Conservation (phyloP, 1,140 invertebrate species). For the Leptinotarsa lineolata region DNA sequence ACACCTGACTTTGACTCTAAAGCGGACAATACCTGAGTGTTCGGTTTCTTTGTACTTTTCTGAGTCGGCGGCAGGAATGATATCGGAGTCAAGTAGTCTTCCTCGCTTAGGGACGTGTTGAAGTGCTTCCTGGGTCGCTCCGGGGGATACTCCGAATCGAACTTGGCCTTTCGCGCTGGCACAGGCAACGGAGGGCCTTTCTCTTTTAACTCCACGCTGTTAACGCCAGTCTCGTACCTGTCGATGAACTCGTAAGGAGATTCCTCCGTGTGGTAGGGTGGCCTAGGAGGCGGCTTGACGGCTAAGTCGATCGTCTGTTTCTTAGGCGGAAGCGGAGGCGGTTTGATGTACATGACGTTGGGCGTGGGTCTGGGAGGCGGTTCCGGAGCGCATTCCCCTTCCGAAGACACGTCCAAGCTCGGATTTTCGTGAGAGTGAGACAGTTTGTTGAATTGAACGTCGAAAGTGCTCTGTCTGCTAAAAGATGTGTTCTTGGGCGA, state of each 20-base stretch:
- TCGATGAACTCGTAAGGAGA: conserved; percentile 60
- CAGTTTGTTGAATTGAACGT: conserved; percentile 40
- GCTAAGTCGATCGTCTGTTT: conserved; percentile 61
- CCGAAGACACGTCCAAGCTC: conserved; percentile 51
- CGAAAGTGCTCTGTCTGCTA: conserved; percentile 43
- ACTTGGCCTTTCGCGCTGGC: conserved; percentile 64
- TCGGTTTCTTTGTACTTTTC: conserved; percentile 36
- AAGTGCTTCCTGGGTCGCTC: conserved; percentile 57
- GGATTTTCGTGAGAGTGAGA: conserved; percentile 42
- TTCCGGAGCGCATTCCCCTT: conserved; percentile 63
- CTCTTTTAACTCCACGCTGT: conserved; percentile 46
- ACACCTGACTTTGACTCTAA: conserved; percentile 41
- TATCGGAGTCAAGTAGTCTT: conserved; percentile 68
- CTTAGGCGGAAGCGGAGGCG: conserved; percentile 84
- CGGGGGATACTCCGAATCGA: conserved; percentile 57
- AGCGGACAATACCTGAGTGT: conserved; percentile 41
- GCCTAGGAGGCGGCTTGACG: conserved; percentile 67
- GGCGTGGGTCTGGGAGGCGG: conserved; percentile 70
- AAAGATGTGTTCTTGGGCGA: conserved; percentile 41
- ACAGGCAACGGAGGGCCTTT: conserved; percentile 65
- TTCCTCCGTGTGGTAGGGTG: conserved; percentile 63
- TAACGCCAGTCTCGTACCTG: conserved; percentile 57
- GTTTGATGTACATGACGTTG: conserved; percentile 64
- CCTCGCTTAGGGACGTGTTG: conserved; percentile 46
- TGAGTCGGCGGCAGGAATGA: conserved; percentile 57